Base-by-base conservation (phyloP, 1,140 invertebrate genomes). In the Cotesia vestalis region DNA sequence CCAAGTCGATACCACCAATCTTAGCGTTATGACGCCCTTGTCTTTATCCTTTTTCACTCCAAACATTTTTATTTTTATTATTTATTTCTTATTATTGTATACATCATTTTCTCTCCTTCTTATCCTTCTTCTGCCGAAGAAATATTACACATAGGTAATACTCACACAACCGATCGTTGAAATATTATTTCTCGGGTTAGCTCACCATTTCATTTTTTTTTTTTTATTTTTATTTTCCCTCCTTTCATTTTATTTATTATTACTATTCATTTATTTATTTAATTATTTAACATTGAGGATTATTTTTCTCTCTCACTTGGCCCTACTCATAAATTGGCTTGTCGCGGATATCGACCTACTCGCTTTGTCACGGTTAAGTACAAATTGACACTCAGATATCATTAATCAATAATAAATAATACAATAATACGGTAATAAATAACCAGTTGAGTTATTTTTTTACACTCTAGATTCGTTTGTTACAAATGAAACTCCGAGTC, bases 11-110 rank as follows among this genome's bases (percentile, higher is more conserved):
- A 46, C 40, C 6, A 46, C 79, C 79, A 79, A 81, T 81, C 79
- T 79, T 74, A 46, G 73, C 78, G 74, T 80, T 78, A 80, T 81
- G 80, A 81, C 77, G 78, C 75, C 78, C 78, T 76, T 77, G 79
- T 79, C 72, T 78, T 74, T 78, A 59, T 69, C 55, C 66, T 72
- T 20, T 27, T 36, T 62, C 36, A 64, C 73, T 75, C 75, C 73
- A 9, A 46, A 46, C 40, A 46, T 46, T 46, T 17, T 17, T 17
- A 17, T 17, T 17, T 17, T 17, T 17, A 17, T 17, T 17, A 0
- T 17, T 46, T 46, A 46, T 46, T 46, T 46, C 6, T 46, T 46
- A 9, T 46, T 46, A 46, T 46, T 46, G 11, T 46, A 46, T 46
- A 46, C 40, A 6, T 46, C 11, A 46, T 76, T 75, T 73, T 74